These are phyloP conservation scores for Macrocentrus cingulum DNA, from an alignment of 1,140 invertebrate species.

Conservation along the genomic window DNA sequence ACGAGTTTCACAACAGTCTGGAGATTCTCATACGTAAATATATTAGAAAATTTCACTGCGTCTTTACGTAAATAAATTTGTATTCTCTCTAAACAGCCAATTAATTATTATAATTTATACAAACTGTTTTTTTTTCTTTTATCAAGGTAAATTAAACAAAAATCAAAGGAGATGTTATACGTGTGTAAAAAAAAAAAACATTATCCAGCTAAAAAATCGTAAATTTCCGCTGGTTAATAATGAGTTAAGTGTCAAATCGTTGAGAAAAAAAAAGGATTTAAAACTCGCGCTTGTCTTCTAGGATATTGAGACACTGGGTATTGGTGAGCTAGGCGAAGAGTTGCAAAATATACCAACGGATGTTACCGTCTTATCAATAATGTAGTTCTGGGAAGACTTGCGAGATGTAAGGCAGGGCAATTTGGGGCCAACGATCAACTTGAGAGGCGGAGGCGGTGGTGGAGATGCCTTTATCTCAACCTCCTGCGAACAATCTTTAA, in stretches of 20 bases:
- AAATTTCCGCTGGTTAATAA: too few species aligned
- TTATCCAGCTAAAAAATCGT: too few species aligned
- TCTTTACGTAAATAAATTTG: background rate
- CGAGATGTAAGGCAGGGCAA: constrained; percentile 51
- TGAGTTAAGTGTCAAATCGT: too few species aligned
- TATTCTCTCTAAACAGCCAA: background rate
- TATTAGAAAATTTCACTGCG: constrained; percentile 30
- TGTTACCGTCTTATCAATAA: constrained; percentile 60
- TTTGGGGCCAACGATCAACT: constrained; percentile 55
- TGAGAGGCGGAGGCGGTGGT: constrained; percentile 50
- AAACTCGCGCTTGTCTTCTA: too few species aligned
- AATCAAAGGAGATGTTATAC: too few species aligned
- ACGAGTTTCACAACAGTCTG: background rate
- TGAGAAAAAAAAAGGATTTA: too few species aligned
- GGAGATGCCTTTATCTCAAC: constrained; percentile 52
- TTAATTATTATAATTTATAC: too few species aligned
- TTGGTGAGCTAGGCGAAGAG: constrained; percentile 35
- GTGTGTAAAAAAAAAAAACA: too few species aligned
- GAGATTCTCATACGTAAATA: constrained; percentile 35
- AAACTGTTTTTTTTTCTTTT: too few species aligned
- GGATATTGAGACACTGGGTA: background rate
- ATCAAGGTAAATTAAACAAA: too few species aligned
- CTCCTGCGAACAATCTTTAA: constrained; percentile 49
- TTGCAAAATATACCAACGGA: constrained; percentile 41
- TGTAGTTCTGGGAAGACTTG: constrained; percentile 59